Conservation (phyloP, 2,888 invertebrate species). For the Thymelicus sylvestris region DNA sequence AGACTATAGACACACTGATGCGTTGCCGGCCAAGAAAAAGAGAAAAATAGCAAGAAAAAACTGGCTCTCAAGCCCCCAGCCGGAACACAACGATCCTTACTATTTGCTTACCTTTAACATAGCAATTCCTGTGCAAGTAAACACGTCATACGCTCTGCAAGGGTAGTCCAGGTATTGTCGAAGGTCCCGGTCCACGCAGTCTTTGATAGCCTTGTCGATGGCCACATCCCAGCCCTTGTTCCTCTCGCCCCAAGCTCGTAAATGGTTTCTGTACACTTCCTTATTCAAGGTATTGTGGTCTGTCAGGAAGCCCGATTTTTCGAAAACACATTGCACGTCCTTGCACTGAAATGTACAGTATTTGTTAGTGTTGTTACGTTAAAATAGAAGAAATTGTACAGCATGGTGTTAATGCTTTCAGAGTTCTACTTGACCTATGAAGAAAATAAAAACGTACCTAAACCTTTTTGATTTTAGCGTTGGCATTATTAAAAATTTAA, state of each 20-base stretch:
- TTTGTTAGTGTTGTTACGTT: background rate
- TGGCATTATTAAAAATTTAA: too few species aligned
- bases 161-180: constrained; percentile 69
- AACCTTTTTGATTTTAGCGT: too few species aligned
- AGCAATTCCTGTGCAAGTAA: constrained; percentile 76
- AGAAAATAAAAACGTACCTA: too few species aligned
- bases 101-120: constrained; percentile 67
- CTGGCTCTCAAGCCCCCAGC: too few species aligned
- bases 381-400: too few species aligned
- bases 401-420: too few species aligned
- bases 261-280: constrained; percentile 65
- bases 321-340: constrained; percentile 74
- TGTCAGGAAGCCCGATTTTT: constrained; percentile 71
- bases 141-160: constrained; percentile 75
- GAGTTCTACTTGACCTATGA: too few species aligned
- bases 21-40: too few species aligned
- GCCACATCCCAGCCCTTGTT: constrained; percentile 66
- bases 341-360: constrained; percentile 64
- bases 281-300: constrained; percentile 67
- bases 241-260: constrained; percentile 63
- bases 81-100: too few species aligned
- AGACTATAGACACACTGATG: too few species aligned
- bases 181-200: constrained; percentile 70
- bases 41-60: too few species aligned
- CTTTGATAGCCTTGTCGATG: constrained; percentile 65